A percentile compares a stretch with the other conserved stretches of the same genome.
Conservation (phyloP, 2,888 invertebrate genomes). For the Polyommatus iphigenia region DNA sequence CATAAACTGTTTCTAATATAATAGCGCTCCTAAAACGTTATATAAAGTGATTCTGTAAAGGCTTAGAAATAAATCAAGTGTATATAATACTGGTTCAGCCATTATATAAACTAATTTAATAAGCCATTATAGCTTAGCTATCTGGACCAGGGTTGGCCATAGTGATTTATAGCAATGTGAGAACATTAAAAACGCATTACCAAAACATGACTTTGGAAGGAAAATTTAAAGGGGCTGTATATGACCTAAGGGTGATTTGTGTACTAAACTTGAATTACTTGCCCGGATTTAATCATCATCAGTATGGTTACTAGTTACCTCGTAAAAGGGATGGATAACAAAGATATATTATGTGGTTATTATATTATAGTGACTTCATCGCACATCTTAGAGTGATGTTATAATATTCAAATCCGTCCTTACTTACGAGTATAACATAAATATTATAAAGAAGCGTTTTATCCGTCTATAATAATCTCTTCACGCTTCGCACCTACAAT, state of each 20-base stretch:
- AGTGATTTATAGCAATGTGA: conserved; percentile 79
- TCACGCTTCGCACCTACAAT: too few relatives aligned
- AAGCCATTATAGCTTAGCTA: conserved; percentile 79
- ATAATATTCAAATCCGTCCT: too few relatives aligned
- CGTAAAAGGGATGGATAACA: not conserved
- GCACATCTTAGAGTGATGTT: too few relatives aligned
- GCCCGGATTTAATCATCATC: conserved; percentile 27
- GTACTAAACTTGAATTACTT: conserved; percentile 42
- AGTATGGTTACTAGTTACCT: not conserved
- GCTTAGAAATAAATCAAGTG: conserved; percentile 28
- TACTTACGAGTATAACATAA: too few relatives aligned
- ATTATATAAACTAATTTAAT: conserved; percentile 66
- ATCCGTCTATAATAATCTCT: too few relatives aligned
- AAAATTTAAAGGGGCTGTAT: conserved; percentile 68
- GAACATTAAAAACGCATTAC: conserved; percentile 81
- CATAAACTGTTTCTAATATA: not conserved
- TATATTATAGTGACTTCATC: not conserved
- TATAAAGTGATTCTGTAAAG: conserved; percentile 8
- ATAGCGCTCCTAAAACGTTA: not conserved
- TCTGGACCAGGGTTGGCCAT: conserved; percentile 75
- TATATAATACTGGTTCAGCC: conserved; percentile 34
- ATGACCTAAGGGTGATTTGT: conserved; percentile 63
- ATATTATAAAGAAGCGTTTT: too few relatives aligned
- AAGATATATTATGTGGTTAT: not conserved
- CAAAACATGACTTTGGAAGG: conserved; percentile 77